Evolutionary conservation across 53 echinoderm and acorn worm genomes (phyloP).

Genomic region (Temnopleurus reevesii): DNA sequence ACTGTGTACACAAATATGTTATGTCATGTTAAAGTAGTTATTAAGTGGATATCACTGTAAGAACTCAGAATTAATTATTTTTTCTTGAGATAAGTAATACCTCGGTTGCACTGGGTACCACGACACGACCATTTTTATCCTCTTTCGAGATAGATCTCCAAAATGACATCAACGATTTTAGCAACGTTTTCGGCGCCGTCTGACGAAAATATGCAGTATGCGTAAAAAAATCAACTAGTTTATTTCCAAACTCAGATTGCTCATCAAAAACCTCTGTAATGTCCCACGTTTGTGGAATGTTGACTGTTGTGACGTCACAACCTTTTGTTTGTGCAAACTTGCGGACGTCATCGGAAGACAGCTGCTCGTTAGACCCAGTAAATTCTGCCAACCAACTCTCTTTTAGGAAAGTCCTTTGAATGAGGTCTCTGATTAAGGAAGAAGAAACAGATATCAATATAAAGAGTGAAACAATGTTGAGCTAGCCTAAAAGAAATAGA

Average conservation of each 20-base stretch:
- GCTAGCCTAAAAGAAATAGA: too few species aligned
- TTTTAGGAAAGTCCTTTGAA: neutral
- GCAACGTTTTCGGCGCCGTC: neutral
- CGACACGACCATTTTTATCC: neutral
- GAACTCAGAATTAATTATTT: too few species aligned
- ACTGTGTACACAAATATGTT: too few species aligned
- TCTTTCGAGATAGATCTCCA: neutral
- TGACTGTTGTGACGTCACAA: neutral
- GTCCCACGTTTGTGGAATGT: neutral
- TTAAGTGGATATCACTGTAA: too few species aligned
- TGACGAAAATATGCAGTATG: neutral
- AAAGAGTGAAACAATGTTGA: too few species aligned
- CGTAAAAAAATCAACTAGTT: neutral
- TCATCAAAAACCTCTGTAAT: constrained; percentile 2
- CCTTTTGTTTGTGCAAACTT: neutral
- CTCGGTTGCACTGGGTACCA: neutral
- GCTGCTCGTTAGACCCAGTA: neutral
- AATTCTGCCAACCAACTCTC: neutral
- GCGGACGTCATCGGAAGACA: neutral
- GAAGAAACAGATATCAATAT: too few species aligned
- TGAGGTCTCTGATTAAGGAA: neutral
- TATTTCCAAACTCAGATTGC: neutral
- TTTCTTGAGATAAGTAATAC: neutral
- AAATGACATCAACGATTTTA: neutral
- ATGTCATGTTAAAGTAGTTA: too few species aligned